Evolutionary conservation across 2,113 vertebrate species (phyloP), one percentile per base, ranked within the genome.

Genomic region (Bufo gargarizans): DNA sequence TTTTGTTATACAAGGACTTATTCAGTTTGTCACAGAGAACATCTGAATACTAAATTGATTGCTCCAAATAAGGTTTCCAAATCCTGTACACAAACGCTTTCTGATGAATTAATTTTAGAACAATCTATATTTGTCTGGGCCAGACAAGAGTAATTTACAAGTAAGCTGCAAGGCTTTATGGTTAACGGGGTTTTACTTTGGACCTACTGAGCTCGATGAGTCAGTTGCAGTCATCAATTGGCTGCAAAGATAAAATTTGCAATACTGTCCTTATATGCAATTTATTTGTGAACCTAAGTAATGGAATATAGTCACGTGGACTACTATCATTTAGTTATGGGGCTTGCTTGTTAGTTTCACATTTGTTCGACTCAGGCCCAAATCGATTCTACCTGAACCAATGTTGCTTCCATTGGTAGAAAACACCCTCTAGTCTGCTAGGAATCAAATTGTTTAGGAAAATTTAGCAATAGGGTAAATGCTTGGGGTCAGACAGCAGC

Each of bases 31-130:
- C 80, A 82, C 80, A 67, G 43, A 50, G 61, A 67, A 13, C 59
- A 83, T 83, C 63, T 83, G 81, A 83, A 83, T 67, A 83, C 81
- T 83, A 61, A 83, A 83, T 67, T 83, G 59, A 83, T 83, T 83
- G 45, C 63, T 67, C 43, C 67, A 83, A 83, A 83, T 69, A 67
- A 67, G 47, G 43, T 83, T 83, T 83, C 58, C 11, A 45, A 13
- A 82, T 65, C 80, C 45, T 67, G 43, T 45, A 65, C 59, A 82
- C 80, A 65, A 82, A 82, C 59, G 33, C 59, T 49, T 82, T 67
- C 59, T 65, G 61, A 65, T 67, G 17, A 65, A 67, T 79, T 79
- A 47, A 79, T 63, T 81, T 81, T 56, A 81, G 56, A 81, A 81
- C 78, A 81, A 81, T 81, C 72, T 50, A 81, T 43, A 81, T 14